Conservation (phyloP, 2,113 vertebrate species). For the Pangasianodon gigas region DNA sequence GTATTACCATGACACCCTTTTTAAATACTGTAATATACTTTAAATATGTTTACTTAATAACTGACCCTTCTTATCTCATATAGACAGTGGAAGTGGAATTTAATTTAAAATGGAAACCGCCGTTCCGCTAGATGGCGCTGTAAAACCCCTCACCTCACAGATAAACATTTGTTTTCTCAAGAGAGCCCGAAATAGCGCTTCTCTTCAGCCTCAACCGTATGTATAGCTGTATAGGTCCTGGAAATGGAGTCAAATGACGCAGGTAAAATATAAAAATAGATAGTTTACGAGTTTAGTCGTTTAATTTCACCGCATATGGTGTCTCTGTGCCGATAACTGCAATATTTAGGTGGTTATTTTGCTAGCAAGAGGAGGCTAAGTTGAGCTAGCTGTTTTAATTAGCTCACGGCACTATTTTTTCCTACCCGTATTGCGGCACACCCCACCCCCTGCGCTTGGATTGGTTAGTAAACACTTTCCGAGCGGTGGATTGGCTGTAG, state of each 20-base stretch:
- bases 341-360: not conserved
- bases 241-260: conserved; percentile 48
- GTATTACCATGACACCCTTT: no score
- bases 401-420: not conserved
- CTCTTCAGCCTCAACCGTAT: not conserved
- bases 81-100: no score
- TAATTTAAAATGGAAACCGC: not conserved
- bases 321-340: not conserved
- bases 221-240: not conserved
- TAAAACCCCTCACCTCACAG: not conserved
- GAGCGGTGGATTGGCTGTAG: not conserved
- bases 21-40: no score
- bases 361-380: conserved; percentile 7
- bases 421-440: not conserved
- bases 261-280: conserved; percentile 11
- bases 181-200: not conserved
- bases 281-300: not conserved
- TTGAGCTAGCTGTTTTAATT: not conserved
- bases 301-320: not conserved
- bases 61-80: no score
- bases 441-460: not conserved
- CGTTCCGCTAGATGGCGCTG: conserved; percentile 14
- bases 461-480: not conserved
- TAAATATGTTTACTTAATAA: no score
- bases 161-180: not conserved